Evolutionary conservation across 2,113 vertebrate genomes (phyloP), one percentile per base, ranked within the genome.

Genomic region (Pycnonotus jocosus): DNA sequence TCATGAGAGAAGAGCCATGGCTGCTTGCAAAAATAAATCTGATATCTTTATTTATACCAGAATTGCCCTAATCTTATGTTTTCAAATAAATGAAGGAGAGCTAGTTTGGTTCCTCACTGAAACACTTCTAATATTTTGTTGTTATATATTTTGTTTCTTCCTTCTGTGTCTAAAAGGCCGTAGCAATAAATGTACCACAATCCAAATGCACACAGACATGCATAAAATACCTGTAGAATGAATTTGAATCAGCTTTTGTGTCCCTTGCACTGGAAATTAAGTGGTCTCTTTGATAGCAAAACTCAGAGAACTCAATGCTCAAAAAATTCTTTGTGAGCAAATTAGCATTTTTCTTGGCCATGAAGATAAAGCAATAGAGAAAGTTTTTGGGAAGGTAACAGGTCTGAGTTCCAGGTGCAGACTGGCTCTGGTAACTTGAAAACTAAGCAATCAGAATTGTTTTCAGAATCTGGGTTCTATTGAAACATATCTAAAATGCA

Each of bases 1-100:
- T 95, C 85, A 90, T 81, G 71, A 86, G 33, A 93, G 90, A 79
- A 82, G 81, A 88, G 86, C 85, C 61, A 72, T 90, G 86, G 71
- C 91, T 91, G 65, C 64, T 88, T 88, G 53, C 57, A 91, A 93
- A 97, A 96, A 96, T 95, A 96, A 95, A 92, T 44, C 54, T 83
- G 56, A 71, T 92, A 17, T 28, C 73, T 92, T 86, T 84, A 51
- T 91, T 88, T 83, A 24, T 42, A 61, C 42, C 50, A 64, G 37
- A 84, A 47, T 16, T 72, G 30, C 42, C 70, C 58, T 57, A n/a
- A 37, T 72, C 57, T 80, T 80, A 23, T 42, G 50, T 91, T 88
- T 76, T 44, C 77, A 78, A 48, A 77, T 51, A 45, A 58, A 42
- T 18, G 25, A 65, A 62, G 56, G 81, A 51, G 19, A 47, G 13